phyloP scores from a whole-genome alignment of 2,888 invertebrate genomes.

The Dilophus febrilis region DNA sequence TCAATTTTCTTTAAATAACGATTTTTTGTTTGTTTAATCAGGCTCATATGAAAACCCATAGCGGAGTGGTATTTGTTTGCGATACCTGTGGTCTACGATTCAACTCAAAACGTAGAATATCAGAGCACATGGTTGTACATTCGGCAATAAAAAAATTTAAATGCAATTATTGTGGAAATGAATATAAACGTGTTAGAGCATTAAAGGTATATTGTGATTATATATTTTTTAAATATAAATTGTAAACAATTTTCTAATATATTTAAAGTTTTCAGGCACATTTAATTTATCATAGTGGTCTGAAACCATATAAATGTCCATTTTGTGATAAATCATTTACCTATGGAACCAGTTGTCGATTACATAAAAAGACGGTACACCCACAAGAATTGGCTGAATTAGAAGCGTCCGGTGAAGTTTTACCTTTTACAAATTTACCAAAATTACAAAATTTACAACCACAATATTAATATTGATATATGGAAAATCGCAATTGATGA shows the following conservation, averaged over 20 bases:
- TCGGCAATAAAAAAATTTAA: constrained; percentile 24
- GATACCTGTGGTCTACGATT: constrained; percentile 27
- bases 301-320: too few relatives aligned
- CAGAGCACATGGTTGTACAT: constrained; percentile 30
- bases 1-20: not conserved
- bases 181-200: too few relatives aligned
- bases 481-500: too few relatives aligned
- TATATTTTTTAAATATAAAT: too few relatives aligned
- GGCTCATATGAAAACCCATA: constrained; percentile 29
- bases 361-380: constrained; percentile 28
- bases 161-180: constrained; percentile 26
- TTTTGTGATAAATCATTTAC: too few relatives aligned
- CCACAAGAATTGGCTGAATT: constrained; percentile 26
- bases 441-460: constrained; percentile 24
- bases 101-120: constrained; percentile 31
- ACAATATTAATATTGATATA: too few relatives aligned
- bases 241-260: not conserved
- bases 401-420: constrained; percentile 23
- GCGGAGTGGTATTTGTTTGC: constrained; percentile 27
- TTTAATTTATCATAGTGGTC: too few relatives aligned
- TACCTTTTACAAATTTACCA: constrained; percentile 19
- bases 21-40: constrained; percentile 24
- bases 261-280: constrained; percentile 16
- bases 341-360: constrained; percentile 29
- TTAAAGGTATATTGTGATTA: too few relatives aligned